Evolutionary conservation across 2,888 invertebrate species (phyloP), one percentile per base, ranked within the genome.

Genomic region (Pseudococcus jackbeardsleyi): DNA sequence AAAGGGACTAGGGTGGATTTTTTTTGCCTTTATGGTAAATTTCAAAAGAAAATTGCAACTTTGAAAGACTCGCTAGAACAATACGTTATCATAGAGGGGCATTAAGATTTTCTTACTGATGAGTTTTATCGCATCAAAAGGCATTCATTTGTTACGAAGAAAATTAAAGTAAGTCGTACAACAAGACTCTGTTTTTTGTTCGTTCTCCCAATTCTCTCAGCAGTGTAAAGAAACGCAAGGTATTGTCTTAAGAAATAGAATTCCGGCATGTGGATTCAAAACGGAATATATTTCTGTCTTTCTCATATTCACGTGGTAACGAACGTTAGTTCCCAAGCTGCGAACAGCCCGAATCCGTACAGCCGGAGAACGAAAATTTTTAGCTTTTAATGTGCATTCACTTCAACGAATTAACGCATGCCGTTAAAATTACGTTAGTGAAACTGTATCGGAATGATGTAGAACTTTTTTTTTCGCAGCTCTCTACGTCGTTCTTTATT

Each of bases 321-420:
- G 85, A 85, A 85, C 48, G 46, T 22, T 42, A 84, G 26, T 84
- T 84, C 50, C 42, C 50, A 85, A 85, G n/a, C 59, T 59, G 85
- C 26, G 64, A 85, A 64, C 64, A 85, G 85, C 64, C 85, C 19
- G 54, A 22, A 64, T 85, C 85, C 22, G 39, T 39, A 48, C 54
- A 54, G 4, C 64, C 19, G 50, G 64, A 39, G 85, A 54, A 42
- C 48, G 54, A 22, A 54, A 85, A 85, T 85, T 85, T 85, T 64
- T 64, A 85, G 85, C 85, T 85, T 85, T 85, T 85, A 85, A 85
- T 85, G 85, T 85, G 85, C 85, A 85, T 85, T 64, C 85, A 85
- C 64, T 85, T 85, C 85, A 85, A 39, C 85, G 85, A 85, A 85
- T 59, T 59, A 85, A 42, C 59, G 64, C 59, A 42, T 19, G 39